Conservation (phyloP, 2,113 vertebrate species). For the Gracilinanus agilis region DNA sequence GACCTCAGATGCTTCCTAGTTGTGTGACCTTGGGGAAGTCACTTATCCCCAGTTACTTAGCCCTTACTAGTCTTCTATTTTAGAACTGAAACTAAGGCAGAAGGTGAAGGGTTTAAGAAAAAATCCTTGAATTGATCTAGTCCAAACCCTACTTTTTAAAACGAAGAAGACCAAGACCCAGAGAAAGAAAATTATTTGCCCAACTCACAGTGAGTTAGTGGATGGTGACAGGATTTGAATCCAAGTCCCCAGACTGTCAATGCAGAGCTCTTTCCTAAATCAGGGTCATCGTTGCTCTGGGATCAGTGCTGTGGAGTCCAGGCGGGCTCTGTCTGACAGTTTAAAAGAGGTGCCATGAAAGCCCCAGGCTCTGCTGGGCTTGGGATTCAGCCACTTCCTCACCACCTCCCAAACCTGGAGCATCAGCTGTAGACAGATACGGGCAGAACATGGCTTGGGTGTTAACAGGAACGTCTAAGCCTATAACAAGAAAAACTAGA, state of each 20-base stretch:
- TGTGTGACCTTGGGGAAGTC: no score
- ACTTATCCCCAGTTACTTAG: no score
- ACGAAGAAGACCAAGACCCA: not conserved
- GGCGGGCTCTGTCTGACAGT: not conserved
- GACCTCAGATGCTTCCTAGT: no score
- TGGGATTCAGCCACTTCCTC: not conserved
- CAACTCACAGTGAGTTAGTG: not conserved
- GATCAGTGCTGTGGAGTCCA: not conserved
- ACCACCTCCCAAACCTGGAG: not conserved
- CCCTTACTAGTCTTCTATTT: no score
- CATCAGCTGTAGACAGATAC: slow-evolving; percentile 59
- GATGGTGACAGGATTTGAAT: not conserved
- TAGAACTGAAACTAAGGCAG: no score
- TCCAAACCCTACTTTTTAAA: not conserved
- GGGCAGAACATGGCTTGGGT: slow-evolving; percentile 43
- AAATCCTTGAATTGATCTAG: not conserved
- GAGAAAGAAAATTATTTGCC: not conserved
- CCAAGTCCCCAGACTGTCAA: not conserved
- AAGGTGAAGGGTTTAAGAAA: no score
- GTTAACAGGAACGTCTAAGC: slow-evolving; percentile 41
- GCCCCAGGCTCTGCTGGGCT: not conserved
- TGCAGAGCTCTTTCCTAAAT: not conserved
- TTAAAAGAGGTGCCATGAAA: not conserved
- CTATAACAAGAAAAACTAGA: not conserved
- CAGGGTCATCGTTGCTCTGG: not conserved